Base-by-base conservation (phyloP, 2,113 vertebrate species). In the Cryptotis parvus region DNA sequence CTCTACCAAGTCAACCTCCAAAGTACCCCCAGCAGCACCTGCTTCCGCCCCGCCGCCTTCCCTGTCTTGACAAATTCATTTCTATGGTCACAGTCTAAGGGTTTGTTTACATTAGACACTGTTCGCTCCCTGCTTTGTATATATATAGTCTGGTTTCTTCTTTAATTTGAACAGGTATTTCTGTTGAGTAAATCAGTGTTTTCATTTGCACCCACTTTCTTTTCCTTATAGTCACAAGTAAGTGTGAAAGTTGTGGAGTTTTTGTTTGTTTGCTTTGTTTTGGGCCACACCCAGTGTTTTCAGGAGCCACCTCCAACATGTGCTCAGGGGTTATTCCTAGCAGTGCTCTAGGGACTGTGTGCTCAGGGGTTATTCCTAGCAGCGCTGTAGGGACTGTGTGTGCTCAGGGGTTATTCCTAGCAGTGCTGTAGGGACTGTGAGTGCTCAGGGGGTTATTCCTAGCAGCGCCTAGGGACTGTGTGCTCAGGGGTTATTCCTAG, bases 71-170 rank as follows among this genome's bases (percentile, higher is more conserved):
- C 20, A 55, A 55, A 55, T 55, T 55, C 5, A 22, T 3, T 55
- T 55, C 20, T 22, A 15, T 55, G 18, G 15, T 55, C 20, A 9
- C 18, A 55, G 52, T 22, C 45, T 2, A 49, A 4, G 3, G 15
- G 52, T 15, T 55, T 69, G 68, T 69, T 22, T 69, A 35, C n/a
- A 69, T 55, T 55, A 55, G 52, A 55, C 20, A 20, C 20, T 55
- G 20, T 55, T 4, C 68, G 26, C 9, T 89, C 87, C 52, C 24
- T 55, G 52, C 52, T 55, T 55, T 55, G 18, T 55, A 15, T 55
- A 55, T 55, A 16, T 55, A 55, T 55, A 15, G 52, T 66, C 87
- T 85, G 41, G 84, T 94, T 91, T 22, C 43, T 89, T 76, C n/a
- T 37, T 52, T 91, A 39, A 27, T 73, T 89, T 76, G 49, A 16